These are phyloP conservation scores for Holothuria scabra DNA, from an alignment of 53 echinoderm and acorn worm species.

Conservation along the genomic window DNA sequence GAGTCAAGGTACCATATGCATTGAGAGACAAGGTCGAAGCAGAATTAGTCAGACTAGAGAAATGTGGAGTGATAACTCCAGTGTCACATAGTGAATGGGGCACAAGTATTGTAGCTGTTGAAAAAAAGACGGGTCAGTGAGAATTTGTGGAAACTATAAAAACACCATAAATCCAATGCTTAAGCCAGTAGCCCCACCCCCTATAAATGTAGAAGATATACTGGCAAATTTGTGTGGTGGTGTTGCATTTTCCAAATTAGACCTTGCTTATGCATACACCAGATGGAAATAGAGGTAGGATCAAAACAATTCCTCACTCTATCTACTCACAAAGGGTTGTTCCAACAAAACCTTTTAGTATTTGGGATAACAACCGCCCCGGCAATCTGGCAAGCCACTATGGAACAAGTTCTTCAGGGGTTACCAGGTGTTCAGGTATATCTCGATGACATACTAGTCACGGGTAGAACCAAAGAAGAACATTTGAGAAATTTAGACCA, in stretches of 20 bases:
- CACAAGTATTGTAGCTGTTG: slow-evolving; percentile 50
- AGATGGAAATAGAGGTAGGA: slow-evolving; percentile 55
- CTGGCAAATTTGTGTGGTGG: slow-evolving; percentile 60
- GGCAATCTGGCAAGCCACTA: slow-evolving; percentile 60
- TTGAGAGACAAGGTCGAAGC: slow-evolving; percentile 52
- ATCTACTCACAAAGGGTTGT: slow-evolving; percentile 64
- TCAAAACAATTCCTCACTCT: slow-evolving; percentile 52
- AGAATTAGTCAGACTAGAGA: slow-evolving; percentile 50
- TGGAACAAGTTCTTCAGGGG: slow-evolving; percentile 58
- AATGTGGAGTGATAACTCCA: slow-evolving; percentile 64
- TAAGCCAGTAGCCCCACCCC: slow-evolving; percentile 65
- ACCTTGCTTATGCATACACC: slow-evolving; percentile 62
- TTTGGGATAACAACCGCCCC: slow-evolving; percentile 67
- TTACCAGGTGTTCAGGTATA: slow-evolving; percentile 55
- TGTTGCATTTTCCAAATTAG: slow-evolving; percentile 49
- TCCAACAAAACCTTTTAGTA: slow-evolving; percentile 55
- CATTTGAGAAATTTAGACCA: slow-evolving; percentile 50
- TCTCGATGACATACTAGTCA: slow-evolving; percentile 62
- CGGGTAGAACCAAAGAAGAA: slow-evolving; percentile 35
- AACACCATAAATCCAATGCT: slow-evolving; percentile 57
- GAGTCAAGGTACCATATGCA: slow-evolving; percentile 55
- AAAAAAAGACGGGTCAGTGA: slow-evolving; percentile 64
- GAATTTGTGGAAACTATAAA: slow-evolving; percentile 75
- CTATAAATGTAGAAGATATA: slow-evolving; percentile 73
- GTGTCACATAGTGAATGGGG: slow-evolving; percentile 68